Percentiles rank a stretch among this genome's conserved stretches.
Evolutionary conservation across 2,888 invertebrate species (phyloP).

Genomic region (Dasypolia templi): DNA sequence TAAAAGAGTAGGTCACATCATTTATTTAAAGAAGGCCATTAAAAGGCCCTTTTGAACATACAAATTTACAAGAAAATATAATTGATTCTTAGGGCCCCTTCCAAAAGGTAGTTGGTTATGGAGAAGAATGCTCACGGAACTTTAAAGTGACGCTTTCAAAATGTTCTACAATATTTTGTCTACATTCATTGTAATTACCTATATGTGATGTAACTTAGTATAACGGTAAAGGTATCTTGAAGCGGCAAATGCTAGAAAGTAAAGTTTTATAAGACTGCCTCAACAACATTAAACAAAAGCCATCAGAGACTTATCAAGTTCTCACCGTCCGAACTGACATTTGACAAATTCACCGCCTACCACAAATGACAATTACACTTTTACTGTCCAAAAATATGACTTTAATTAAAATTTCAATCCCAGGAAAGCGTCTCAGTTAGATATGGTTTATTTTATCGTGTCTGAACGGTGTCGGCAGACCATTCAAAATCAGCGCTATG

Average conservation of each 20-base stretch:
- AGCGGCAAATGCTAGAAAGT: not conserved
- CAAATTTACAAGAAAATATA: not conserved
- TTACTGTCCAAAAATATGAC: slow-evolving; percentile 47
- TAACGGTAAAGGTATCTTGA: too few species aligned
- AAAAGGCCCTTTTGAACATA: too few species aligned
- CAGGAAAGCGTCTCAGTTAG: not conserved
- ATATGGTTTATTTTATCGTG: too few species aligned
- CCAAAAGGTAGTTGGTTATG: too few species aligned
- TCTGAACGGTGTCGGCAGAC: too few species aligned
- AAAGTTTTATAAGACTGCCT: not conserved
- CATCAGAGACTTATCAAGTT: slow-evolving; percentile 18
- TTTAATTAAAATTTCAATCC: slow-evolving; percentile 31
- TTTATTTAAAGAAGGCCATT: not conserved
- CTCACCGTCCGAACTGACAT: slow-evolving; percentile 20
- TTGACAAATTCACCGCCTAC: slow-evolving; percentile 29
- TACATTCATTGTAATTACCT: too few species aligned
- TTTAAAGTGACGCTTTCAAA: not conserved
- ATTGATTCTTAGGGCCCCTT: not conserved
- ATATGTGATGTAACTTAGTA: too few species aligned
- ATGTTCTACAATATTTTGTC: not conserved
- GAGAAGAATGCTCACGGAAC: not conserved
- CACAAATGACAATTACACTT: slow-evolving; percentile 40
- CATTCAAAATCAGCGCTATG: too few species aligned
- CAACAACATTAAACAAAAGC: not conserved
- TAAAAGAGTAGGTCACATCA: not conserved